Base-by-base conservation (phyloP, 2,888 invertebrate genomes). In the Calameuta pallipes region DNA sequence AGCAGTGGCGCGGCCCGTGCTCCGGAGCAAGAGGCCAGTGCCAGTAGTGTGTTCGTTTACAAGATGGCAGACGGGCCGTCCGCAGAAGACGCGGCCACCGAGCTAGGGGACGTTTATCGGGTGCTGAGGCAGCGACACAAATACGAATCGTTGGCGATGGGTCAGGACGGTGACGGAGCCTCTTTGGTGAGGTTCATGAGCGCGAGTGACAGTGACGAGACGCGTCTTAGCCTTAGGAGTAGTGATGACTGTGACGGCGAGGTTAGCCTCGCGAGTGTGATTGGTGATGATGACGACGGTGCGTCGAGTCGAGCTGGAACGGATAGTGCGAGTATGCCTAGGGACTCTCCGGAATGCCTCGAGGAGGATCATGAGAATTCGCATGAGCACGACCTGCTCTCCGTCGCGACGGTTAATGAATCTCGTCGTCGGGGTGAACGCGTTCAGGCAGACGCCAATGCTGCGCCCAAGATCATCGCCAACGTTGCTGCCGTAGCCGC, bases 41-140 rank as follows among this genome's bases (percentile, higher is more conserved):
- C 71, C 71, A 71, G 92, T 93, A 94, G 94, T 93, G 94, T 93
- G 94, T 94, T 94, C 94, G 85, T 86, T 87, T 86, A 86, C 95
- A 95, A 95, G 94, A 96, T 95, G 96, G 96, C 95, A 95, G 96
- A 95, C 95, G 94, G 95, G 94, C 94, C 94, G 94, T 93, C 93
- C 93, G 93, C 93, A 92, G 93, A 93, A 91, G 93, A 93, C 91
- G 92, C 93, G 92, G 92, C 92, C 91, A 92, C 93, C 92, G 93
- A 93, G 92, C 92, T 93, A 92, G 92, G 93, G 71, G 79, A 75
- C 74, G 81, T 73, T 80, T 70, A 75, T 56, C 80, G 80, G 69
- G 84, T 86, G 79, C 86, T 86, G 69, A 86, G 88, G 80, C 88
- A 88, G 78, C 85, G 89, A 81, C 85, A 86, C 79, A 89, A 87